These are phyloP conservation scores for Lucinisca nassula DNA, from an alignment of 2,888 invertebrate species.

Conservation along the genomic window DNA sequence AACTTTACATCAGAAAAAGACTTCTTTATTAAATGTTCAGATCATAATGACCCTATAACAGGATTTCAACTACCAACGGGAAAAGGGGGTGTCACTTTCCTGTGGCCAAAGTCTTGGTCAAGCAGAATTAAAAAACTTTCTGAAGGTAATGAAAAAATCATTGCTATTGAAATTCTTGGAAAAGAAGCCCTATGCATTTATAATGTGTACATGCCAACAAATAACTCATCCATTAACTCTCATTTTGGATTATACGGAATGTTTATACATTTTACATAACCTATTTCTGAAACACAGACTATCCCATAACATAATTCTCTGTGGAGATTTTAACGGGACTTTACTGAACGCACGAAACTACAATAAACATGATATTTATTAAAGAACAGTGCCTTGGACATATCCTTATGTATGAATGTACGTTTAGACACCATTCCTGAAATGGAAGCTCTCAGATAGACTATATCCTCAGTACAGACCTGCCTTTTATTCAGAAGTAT, in stretches of 20 bases:
- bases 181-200: neutral
- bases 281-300: neutral
- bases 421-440: neutral
- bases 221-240: neutral
- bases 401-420: neutral
- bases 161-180: neutral
- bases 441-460: neutral
- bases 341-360: neutral
- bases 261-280: neutral
- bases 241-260: neutral
- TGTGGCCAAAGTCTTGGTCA: neutral
- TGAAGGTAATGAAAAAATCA: neutral
- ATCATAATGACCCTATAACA: neutral
- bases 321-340: constrained; percentile 7
- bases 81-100: neutral
- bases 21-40: neutral
- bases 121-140: neutral
- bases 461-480: neutral
- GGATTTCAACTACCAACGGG: neutral
- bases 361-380: constrained; percentile 9
- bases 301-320: neutral
- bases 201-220: constrained; percentile 1
- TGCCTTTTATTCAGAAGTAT: neutral
- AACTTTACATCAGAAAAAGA: neutral
- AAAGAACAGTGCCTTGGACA: neutral